Evolutionary conservation across 2,888 invertebrate species (phyloP).

Genomic region (Stenichneumon culpator): DNA sequence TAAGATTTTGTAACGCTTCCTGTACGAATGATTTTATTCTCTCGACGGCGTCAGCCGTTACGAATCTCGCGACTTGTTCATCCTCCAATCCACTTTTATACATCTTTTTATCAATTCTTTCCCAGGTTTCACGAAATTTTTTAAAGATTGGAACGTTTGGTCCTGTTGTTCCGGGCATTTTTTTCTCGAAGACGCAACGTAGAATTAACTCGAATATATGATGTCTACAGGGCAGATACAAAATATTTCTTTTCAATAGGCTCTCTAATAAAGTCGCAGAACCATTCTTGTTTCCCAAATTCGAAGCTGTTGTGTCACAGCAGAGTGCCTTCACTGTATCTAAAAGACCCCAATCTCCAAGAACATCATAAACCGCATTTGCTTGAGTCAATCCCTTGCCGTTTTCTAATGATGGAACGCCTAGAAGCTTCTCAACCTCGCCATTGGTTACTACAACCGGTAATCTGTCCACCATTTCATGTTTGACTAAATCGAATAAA

Average conservation of each 20-base stretch:
- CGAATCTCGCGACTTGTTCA: slow-evolving; percentile 43
- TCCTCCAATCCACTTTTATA: slow-evolving; percentile 42
- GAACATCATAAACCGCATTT: slow-evolving; percentile 41
- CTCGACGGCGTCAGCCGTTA: slow-evolving; percentile 33
- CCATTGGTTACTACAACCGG: slow-evolving; percentile 68
- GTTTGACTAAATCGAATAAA: slow-evolving; percentile 52
- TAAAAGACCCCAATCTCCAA: slow-evolving; percentile 68
- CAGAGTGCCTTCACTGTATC: slow-evolving; percentile 69
- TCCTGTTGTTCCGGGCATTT: slow-evolving; percentile 64
- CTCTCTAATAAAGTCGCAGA: slow-evolving; percentile 72
- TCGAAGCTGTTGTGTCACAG: slow-evolving; percentile 75
- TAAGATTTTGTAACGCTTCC: slow-evolving; percentile 37
- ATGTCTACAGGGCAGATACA: slow-evolving; percentile 73
- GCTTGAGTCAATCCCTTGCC: slow-evolving; percentile 68
- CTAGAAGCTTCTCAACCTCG: slow-evolving; percentile 68
- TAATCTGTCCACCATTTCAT: slow-evolving; percentile 66
- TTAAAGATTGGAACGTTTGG: slow-evolving; percentile 71
- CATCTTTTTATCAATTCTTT: slow-evolving; percentile 47
- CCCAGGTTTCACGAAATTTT: slow-evolving; percentile 66
- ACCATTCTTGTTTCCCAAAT: slow-evolving; percentile 72
- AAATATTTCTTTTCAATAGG: slow-evolving; percentile 65
- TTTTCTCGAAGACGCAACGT: slow-evolving; percentile 69
- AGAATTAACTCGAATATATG: slow-evolving; percentile 75
- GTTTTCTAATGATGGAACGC: slow-evolving; percentile 62
- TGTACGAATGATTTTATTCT: slow-evolving; percentile 47